These are phyloP conservation scores for Drosophila lini DNA, from an alignment of 1,140 invertebrate species.

Conservation along the genomic window DNA sequence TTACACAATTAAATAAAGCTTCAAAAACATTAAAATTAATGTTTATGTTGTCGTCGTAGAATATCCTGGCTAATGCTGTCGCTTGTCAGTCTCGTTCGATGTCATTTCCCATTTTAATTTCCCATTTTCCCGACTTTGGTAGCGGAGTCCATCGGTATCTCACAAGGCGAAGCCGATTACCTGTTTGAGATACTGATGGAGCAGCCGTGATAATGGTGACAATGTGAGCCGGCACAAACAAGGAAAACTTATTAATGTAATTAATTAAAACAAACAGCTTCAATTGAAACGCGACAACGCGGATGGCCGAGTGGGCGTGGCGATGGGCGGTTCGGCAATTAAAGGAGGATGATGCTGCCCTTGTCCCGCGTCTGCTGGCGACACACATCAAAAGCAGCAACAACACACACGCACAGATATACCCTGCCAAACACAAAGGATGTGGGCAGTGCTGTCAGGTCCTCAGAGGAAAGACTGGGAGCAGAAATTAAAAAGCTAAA, in stretches of 20 bases:
- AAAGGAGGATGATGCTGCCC: constrained; percentile 67
- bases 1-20: no score
- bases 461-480: background rate
- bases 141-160: background rate
- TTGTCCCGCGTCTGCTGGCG: constrained; percentile 40
- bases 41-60: background rate
- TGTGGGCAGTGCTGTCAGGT: constrained; percentile 12
- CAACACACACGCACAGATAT: constrained; percentile 35
- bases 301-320: constrained; percentile 6
- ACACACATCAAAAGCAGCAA: constrained; percentile 68
- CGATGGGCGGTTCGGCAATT: constrained; percentile 61
- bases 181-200: constrained; percentile 17
- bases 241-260: constrained; percentile 76
- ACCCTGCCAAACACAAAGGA: constrained; percentile 28
- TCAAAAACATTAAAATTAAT: background rate
- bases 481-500: background rate
- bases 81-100: constrained; percentile 20
- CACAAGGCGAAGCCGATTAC: constrained; percentile 36
- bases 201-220: constrained; percentile 35
- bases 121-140: background rate
- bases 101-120: constrained; percentile 42
- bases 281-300: constrained; percentile 63
- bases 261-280: constrained; percentile 78
- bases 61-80: constrained; percentile 13
- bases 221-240: constrained; percentile 54